phyloP scores from a whole-genome alignment of 2,113 vertebrate species.

The Hydropotes inermis region DNA sequence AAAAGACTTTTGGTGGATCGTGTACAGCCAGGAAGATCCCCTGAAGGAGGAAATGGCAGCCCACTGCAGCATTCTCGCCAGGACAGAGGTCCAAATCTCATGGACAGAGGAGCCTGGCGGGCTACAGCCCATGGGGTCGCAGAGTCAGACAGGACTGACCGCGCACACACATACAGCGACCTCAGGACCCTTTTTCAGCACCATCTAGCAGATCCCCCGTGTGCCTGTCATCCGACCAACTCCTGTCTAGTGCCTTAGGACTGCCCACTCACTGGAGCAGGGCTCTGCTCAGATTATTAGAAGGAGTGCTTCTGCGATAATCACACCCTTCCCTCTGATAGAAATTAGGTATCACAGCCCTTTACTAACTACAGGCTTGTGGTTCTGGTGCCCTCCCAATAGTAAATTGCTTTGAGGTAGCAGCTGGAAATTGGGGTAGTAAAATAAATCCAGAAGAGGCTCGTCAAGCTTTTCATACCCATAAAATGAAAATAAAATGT shows the following conservation, averaged over 20 bases:
- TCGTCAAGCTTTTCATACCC: constrained; percentile 38
- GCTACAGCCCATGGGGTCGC: background rate
- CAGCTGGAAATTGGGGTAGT: constrained; percentile 35
- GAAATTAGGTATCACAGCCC: constrained; percentile 49
- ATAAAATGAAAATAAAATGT: constrained; percentile 60
- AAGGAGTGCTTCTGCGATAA: background rate
- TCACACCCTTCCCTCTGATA: constrained; percentile 2
- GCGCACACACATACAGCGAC: background rate
- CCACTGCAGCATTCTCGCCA: background rate
- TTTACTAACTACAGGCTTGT: constrained; percentile 47
- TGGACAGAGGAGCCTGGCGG: background rate
- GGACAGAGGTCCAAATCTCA: background rate
- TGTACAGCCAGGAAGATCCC: background rate
- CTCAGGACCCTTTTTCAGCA: background rate
- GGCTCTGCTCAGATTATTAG: background rate
- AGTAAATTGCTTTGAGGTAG: constrained; percentile 46
- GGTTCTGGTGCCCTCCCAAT: background rate
- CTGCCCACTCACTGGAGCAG: background rate
- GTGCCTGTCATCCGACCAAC: background rate
- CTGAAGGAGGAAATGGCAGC: background rate
- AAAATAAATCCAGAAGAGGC: constrained; percentile 55
- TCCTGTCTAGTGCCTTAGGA: background rate
- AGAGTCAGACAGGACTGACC: background rate
- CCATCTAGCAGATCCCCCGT: background rate
- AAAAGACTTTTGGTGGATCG: background rate